Evolutionary conservation across 2,888 invertebrate species (phyloP).

Genomic region (Liposcelis brunnea): DNA sequence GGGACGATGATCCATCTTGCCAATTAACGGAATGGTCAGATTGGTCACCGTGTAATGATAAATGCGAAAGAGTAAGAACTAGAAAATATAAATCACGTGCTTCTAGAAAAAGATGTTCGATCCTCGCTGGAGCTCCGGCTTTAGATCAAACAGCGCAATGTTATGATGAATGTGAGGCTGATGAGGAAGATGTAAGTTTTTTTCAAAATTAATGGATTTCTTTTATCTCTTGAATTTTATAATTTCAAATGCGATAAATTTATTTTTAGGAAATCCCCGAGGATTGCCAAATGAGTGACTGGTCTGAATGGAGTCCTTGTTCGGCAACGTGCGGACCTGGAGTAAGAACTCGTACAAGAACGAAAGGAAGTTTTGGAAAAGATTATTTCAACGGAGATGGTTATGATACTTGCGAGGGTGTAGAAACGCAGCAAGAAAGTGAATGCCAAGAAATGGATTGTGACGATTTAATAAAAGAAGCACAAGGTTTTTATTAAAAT

Average conservation of each 20-base stretch:
- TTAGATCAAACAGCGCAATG: background rate
- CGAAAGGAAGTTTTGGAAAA: conserved; percentile 5
- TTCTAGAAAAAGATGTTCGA: background rate
- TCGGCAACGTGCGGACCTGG: conserved; percentile 65
- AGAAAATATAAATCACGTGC: conserved; percentile 8
- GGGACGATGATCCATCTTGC: conserved; percentile 25
- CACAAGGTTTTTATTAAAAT: too few relatives aligned
- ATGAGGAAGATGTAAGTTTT: conserved; percentile 1
- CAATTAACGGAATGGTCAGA: conserved; percentile 79
- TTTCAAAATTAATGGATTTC: background rate
- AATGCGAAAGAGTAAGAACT: conserved; percentile 44
- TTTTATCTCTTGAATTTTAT: background rate
- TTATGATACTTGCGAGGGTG: background rate
- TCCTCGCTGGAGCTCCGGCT: background rate
- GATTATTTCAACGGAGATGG: too few relatives aligned
- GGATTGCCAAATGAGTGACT: conserved; percentile 27
- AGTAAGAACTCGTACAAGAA: too few relatives aligned
- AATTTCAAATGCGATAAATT: background rate
- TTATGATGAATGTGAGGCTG: background rate
- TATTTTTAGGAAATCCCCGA: conserved; percentile 8
- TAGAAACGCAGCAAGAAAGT: background rate
- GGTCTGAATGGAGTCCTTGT: conserved; percentile 74
- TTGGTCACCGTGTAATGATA: conserved; percentile 82
- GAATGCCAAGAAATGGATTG: conserved; percentile 25
- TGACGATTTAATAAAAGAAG: conserved; percentile 14